Percentiles rank a stretch among this genome's conserved stretches.
These are phyloP conservation scores for Brachycybe producta DNA, from an alignment of 2,888 invertebrate species.

Conservation along the genomic window DNA sequence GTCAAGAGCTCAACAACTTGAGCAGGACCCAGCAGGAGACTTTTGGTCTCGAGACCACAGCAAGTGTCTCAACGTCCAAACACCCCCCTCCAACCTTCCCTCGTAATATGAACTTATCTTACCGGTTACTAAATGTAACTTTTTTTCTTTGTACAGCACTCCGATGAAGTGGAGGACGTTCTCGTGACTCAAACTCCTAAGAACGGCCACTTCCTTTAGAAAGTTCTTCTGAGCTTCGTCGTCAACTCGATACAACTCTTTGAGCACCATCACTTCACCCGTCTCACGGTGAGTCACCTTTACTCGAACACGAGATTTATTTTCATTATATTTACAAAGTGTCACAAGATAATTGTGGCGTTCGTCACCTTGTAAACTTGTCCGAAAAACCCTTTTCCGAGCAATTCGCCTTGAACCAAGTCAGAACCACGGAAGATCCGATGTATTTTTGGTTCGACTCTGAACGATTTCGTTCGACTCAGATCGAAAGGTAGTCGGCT, in stretches of 20 bases:
- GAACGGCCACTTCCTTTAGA: slow-evolving; percentile 86
- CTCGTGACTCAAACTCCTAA: slow-evolving; percentile 73
- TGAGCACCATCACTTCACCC: slow-evolving; percentile 87
- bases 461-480: slow-evolving; percentile 75
- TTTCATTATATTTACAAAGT: not conserved
- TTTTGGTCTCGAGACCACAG: no score
- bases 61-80: no score
- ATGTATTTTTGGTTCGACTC: slow-evolving; percentile 50
- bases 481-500: slow-evolving; percentile 48
- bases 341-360: not conserved
- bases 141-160: slow-evolving; percentile 81
- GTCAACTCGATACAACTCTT: slow-evolving; percentile 82
- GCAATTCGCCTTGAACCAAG: slow-evolving; percentile 67
- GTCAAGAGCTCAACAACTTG: no score
- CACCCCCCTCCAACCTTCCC: no score
- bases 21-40: no score
- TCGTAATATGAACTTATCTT: slow-evolving; percentile 3
- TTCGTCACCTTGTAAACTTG: slow-evolving; percentile 45
- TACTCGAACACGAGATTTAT: no score
- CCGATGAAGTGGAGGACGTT: slow-evolving; percentile 86
- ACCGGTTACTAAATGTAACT: slow-evolving; percentile 71
- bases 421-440: slow-evolving; percentile 84
- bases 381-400: slow-evolving; percentile 90
- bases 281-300: slow-evolving; percentile 83
- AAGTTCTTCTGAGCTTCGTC: slow-evolving; percentile 90